Percentiles rank a stretch among this genome's conserved stretches.
phyloP scores from a whole-genome alignment of 2,888 invertebrate genomes.

The Dinocampus coccinellae region DNA sequence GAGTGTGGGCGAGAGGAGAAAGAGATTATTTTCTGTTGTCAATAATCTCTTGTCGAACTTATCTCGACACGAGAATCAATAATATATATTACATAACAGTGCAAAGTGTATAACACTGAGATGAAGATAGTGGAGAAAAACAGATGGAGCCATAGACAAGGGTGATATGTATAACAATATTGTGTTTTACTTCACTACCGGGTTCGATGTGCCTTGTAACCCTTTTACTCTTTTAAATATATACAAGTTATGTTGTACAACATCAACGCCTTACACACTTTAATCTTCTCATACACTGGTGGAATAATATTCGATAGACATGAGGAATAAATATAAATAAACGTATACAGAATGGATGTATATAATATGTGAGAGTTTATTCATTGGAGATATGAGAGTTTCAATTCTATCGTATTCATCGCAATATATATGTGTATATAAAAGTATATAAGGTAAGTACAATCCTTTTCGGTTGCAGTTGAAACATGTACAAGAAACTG shows the following conservation, averaged over 20 bases:
- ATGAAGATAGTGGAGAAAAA: slow-evolving; percentile 5
- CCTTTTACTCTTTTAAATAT: not conserved
- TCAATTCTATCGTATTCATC: not conserved
- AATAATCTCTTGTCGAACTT: not conserved
- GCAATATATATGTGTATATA: not conserved
- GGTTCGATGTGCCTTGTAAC: slow-evolving; percentile 55
- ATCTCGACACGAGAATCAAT: not conserved
- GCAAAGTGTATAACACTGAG: not conserved
- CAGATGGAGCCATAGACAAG: slow-evolving; percentile 48
- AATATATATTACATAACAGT: slow-evolving; percentile 38
- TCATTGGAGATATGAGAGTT: not conserved
- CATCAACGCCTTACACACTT: not conserved
- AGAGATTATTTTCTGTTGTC: too few relatives aligned
- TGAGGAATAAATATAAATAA: not conserved
- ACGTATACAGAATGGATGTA: not conserved
- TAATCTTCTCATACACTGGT: not conserved
- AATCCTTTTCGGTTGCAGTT: slow-evolving; percentile 17
- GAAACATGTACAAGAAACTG: slow-evolving; percentile 15
- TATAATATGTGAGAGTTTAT: not conserved
- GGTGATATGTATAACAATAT: slow-evolving; percentile 59
- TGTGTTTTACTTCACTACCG: slow-evolving; percentile 51
- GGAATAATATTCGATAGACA: slow-evolving; percentile 1
- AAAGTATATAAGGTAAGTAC: slow-evolving; percentile 17
- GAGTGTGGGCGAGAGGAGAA: too few relatives aligned
- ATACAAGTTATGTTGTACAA: not conserved